phyloP scores from a whole-genome alignment of 1,140 invertebrate species.

The Ganaspis sp. region DNA sequence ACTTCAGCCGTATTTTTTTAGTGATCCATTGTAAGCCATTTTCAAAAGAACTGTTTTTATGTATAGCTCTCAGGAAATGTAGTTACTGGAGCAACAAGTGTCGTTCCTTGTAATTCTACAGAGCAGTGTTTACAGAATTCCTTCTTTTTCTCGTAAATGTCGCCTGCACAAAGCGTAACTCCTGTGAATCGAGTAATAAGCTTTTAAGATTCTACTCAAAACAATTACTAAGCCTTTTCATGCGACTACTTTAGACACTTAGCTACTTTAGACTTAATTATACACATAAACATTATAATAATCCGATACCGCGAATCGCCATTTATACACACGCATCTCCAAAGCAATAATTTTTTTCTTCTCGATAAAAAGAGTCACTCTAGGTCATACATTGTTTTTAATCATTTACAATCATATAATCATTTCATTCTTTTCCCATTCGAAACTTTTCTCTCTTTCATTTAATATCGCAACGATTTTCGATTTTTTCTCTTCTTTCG shows the following conservation, averaged over 20 bases:
- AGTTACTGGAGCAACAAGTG: constrained; percentile 28
- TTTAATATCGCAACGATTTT: too few species aligned
- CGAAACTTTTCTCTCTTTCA: too few species aligned
- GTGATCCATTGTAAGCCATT: neutral
- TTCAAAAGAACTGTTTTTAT: constrained; percentile 23
- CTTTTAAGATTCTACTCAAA: constrained; percentile 10
- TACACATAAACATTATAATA: constrained; percentile 12
- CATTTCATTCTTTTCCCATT: too few species aligned
- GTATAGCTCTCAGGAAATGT: constrained; percentile 12
- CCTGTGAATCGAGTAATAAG: constrained; percentile 17
- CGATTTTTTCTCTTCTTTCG: too few species aligned
- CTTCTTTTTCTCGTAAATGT: constrained; percentile 29
- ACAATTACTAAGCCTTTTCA: constrained; percentile 20
- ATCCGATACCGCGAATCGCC: neutral
- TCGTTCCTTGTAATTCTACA: constrained; percentile 20
- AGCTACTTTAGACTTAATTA: neutral
- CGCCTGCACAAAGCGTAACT: constrained; percentile 21
- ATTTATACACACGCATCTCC: constrained; percentile 23
- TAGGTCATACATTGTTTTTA: too few species aligned
- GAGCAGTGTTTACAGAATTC: constrained; percentile 12
- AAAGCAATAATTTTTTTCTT: neutral
- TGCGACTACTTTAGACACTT: neutral
- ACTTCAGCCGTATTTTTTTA: neutral
- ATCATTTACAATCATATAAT: too few species aligned
- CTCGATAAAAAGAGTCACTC: neutral